phyloP scores from a whole-genome alignment of 1,140 invertebrate genomes.

The Heterodera schachtii region DNA sequence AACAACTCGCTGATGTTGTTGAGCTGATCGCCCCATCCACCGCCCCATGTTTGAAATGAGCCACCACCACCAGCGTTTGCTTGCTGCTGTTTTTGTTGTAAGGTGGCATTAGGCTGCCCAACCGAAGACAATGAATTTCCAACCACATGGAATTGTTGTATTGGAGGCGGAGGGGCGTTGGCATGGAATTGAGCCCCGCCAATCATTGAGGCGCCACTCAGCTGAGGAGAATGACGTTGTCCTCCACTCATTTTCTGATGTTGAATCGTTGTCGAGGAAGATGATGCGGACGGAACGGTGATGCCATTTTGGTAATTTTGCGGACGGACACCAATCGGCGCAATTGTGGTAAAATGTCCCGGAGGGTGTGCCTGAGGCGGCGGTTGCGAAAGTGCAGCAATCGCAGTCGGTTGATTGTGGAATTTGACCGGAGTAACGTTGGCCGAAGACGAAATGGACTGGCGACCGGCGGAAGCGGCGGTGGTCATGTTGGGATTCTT shows the following conservation, averaged over 20 bases:
- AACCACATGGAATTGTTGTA: slow-evolving; percentile 21
- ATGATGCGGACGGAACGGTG: slow-evolving; percentile 18
- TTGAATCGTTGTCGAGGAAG: slow-evolving; percentile 2
- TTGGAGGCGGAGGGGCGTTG: background rate
- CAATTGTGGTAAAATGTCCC: slow-evolving; percentile 27
- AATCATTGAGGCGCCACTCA: background rate
- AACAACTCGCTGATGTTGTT: slow-evolving; percentile 46
- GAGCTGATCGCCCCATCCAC: slow-evolving; percentile 39
- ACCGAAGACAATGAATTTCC: background rate
- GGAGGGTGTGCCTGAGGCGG: slow-evolving; percentile 26
- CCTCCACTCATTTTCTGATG: slow-evolving; percentile 8
- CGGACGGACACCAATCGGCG: slow-evolving; percentile 43
- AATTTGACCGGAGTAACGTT: slow-evolving; percentile 38
- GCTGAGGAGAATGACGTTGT: slow-evolving; percentile 23
- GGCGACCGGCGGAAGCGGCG: slow-evolving; percentile 5
- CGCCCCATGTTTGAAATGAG: slow-evolving; percentile 37
- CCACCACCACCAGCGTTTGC: background rate
- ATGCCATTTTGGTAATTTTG: slow-evolving; percentile 40
- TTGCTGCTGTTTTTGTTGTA: background rate
- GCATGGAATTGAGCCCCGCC: background rate
- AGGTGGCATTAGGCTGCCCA: slow-evolving; percentile 7
- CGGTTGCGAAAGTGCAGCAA: slow-evolving; percentile 13
- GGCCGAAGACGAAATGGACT: slow-evolving; percentile 32
- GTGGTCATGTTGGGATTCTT: background rate
- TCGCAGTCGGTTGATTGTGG: background rate